Evolutionary conservation across 2,113 vertebrate species (phyloP).

Genomic region (Hyaena hyaena): DNA sequence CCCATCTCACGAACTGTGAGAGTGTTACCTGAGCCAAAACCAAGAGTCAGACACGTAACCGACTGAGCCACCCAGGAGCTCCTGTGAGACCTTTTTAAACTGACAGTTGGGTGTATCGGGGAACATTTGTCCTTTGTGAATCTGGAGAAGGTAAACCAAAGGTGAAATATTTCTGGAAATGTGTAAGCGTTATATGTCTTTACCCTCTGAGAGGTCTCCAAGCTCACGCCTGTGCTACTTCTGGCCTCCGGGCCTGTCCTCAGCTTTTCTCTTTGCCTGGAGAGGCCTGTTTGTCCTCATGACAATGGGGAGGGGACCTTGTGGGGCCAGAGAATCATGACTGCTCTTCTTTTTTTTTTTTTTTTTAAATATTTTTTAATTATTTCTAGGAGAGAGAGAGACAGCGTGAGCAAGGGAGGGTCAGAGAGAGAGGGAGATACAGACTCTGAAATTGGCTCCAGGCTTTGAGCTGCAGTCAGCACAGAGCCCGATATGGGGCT

Average conservation of each 20-base stretch:
- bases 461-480: too few species aligned
- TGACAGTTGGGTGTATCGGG: not conserved
- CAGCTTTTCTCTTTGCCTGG: not conserved
- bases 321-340: conserved; percentile 55
- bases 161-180: conserved; percentile 25
- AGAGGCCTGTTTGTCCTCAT: conserved; percentile 12
- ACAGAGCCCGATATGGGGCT: too few species aligned
- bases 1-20: too few species aligned
- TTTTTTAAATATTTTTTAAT: too few species aligned
- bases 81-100: not conserved
- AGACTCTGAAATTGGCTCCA: too few species aligned
- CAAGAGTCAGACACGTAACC: too few species aligned
- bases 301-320: not conserved
- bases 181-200: not conserved
- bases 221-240: not conserved
- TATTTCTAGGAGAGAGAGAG: too few species aligned
- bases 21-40: too few species aligned
- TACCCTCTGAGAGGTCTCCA: not conserved
- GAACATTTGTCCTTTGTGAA: not conserved
- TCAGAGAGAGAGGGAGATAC: too few species aligned
- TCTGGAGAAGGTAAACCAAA: not conserved
- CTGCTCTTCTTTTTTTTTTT: conserved; percentile 69
- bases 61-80: too few species aligned
- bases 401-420: too few species aligned
- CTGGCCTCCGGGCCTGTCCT: not conserved